Evolutionary conservation across 1,140 invertebrate genomes (phyloP).

Genomic region (Uloborus diversus): DNA sequence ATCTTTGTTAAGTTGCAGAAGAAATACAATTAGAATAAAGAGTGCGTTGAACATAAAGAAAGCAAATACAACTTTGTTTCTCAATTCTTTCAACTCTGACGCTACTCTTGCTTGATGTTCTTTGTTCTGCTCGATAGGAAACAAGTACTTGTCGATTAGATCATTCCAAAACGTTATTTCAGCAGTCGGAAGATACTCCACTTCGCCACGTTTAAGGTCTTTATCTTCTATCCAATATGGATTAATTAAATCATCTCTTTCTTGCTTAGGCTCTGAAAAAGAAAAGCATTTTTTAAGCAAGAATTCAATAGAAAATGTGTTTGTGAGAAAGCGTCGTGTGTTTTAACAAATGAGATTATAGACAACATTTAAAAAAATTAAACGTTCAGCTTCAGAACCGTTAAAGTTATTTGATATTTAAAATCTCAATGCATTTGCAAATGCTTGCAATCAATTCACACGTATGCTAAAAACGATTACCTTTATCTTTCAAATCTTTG

Average conservation of each 20-base stretch:
- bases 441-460: too few species aligned
- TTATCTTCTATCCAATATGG: conserved; percentile 95
- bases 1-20: conserved; percentile 62
- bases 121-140: conserved; percentile 61
- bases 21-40: conserved; percentile 61
- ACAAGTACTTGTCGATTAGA: conserved; percentile 71
- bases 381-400: not conserved
- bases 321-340: not conserved
- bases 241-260: conserved; percentile 84
- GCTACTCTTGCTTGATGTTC: conserved; percentile 60
- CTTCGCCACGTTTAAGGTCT: conserved; percentile 87
- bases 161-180: conserved; percentile 95
- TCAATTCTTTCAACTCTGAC: conserved; percentile 61
- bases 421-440: too few species aligned
- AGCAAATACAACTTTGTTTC: conserved; percentile 61
- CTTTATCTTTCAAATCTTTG: too few species aligned
- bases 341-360: not conserved
- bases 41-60: conserved; percentile 63
- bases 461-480: too few species aligned
- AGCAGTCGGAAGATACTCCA: conserved; percentile 81
- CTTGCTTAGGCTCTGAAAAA: conserved; percentile 62
- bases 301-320: not conserved
- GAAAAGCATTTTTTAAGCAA: not conserved
- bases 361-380: not conserved
- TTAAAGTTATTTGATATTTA: too few species aligned